Evolutionary conservation across 2,888 invertebrate species (phyloP).

Genomic region (Protophormia terraenovae): DNA sequence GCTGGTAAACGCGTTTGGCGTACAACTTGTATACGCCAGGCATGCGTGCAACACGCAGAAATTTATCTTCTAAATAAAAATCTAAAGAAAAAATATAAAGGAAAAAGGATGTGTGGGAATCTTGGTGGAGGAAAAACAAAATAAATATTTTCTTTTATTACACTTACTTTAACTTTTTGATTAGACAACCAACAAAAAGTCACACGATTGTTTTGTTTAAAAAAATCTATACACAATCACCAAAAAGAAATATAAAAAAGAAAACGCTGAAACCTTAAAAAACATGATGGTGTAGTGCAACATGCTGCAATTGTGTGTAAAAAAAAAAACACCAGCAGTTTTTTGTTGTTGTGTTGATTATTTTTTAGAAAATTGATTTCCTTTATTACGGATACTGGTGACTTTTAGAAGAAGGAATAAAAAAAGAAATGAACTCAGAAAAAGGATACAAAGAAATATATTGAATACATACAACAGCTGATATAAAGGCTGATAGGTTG

Average conservation of each 20-base stretch:
- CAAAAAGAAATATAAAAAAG: neutral
- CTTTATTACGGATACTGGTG: constrained; percentile 33
- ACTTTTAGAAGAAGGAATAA: neutral
- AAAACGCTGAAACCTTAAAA: constrained; percentile 34
- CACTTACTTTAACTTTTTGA: constrained; percentile 59
- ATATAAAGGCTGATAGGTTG: constrained; percentile 26
- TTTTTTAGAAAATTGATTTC: constrained; percentile 39
- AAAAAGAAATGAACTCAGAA: neutral
- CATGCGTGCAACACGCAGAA: constrained; percentile 66
- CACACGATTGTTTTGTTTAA: constrained; percentile 56
- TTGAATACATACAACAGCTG: constrained; percentile 45
- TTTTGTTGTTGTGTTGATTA: constrained; percentile 28
- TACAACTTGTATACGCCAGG: constrained; percentile 41
- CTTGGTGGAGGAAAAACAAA: constrained; percentile 46
- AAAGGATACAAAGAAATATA: neutral
- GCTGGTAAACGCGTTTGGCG: constrained; percentile 23
- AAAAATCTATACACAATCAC: constrained; percentile 11
- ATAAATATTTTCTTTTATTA: constrained; percentile 12
- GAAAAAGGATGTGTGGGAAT: constrained; percentile 59
- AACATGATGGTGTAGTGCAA: constrained; percentile 51
- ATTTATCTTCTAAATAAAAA: neutral
- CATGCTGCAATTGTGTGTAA: constrained; percentile 47
- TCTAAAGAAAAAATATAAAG: neutral
- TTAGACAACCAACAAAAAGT: constrained; percentile 61
- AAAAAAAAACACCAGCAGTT: constrained; percentile 54